Base-by-base conservation (phyloP, 2,888 invertebrate genomes). In the Arge pagana region DNA sequence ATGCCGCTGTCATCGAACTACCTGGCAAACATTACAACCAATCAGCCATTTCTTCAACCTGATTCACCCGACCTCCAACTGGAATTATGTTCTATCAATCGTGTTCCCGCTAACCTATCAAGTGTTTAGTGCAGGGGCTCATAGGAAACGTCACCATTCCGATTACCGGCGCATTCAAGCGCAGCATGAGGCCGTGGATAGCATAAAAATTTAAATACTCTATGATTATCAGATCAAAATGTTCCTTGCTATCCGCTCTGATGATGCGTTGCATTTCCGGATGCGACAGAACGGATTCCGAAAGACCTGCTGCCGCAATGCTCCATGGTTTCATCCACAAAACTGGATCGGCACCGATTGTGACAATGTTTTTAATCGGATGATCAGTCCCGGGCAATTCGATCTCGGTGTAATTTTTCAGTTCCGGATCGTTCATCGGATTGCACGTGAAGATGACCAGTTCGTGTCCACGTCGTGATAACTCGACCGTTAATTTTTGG, bases 391-490 rank as follows among this genome's bases (percentile, higher is more conserved):
- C 8, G n/a, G 23, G 39, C 39, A 40, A 13, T 13, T 28, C 28
- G 31, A 66, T 59, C 50, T 65, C 64, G 5, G 48, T 56, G 37
- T 64, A 40, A 49, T 61, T 65, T 6, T 18, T 54, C 3, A 63
- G 37, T 2, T 23, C 50, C 33, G 58, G 39, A 41, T 64, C 59
- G 7, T 55, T 58, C 5, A 61, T 26, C 3, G 63, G 62, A 36
- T 58, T 53, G 8, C 65, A 50, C 15, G 63, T 66, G 39, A 66
- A 59, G 5, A 64, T 54, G 7, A 62, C 59, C 3, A 66, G 48
- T 11, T 63, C 51, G 39, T 66, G 66, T 3, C 64, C 65, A 10
- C 60, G 50, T 13, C 42, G 24, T 5, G 61, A 58, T 7, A 66
- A 37, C 30, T 62, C 63, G 13, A 43, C 50, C 10, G 56, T 55